Evolutionary conservation across 2,797 vertebrate genomes (phyloP).

Genomic region (Acrossocheilus wenchowensis): DNA sequence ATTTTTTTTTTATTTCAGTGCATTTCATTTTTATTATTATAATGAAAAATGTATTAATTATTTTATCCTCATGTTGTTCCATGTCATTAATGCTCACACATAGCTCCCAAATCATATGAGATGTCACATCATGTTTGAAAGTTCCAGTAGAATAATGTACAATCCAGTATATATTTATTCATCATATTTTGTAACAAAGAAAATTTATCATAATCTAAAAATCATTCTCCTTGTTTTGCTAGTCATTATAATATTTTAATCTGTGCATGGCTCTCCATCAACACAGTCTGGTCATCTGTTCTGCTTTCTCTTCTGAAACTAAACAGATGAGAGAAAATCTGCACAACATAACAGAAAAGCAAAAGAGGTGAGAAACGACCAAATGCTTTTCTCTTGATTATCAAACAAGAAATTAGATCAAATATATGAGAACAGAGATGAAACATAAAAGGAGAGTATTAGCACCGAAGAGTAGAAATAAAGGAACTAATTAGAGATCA

Average conservation of each 20-base stretch:
- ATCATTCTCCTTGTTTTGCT: too few species aligned
- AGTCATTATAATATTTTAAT: not conserved
- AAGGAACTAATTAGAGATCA: constrained; percentile 10
- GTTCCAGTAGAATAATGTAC: too few species aligned
- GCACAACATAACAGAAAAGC: not conserved
- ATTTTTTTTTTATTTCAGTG: not conserved
- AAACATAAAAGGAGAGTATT: not conserved
- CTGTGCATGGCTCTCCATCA: not conserved
- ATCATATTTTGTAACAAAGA: not conserved
- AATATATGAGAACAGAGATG: not conserved
- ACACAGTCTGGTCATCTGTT: not conserved
- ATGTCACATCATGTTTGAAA: too few species aligned
- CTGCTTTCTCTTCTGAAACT: not conserved
- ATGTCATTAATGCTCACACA: too few species aligned
- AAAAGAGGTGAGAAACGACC: constrained; percentile 1
- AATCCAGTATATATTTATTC: not conserved
- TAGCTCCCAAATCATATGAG: too few species aligned
- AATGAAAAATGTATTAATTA: too few species aligned
- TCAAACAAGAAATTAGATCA: constrained; percentile 8
- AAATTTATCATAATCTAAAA: not conserved
- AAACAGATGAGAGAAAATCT: not conserved
- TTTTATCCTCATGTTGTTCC: not conserved
- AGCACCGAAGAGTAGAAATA: not conserved
- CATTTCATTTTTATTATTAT: not conserved
- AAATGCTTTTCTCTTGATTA: not conserved